These are phyloP conservation scores for Liodrosophila aerea DNA, from an alignment of 2,888 invertebrate genomes.

Conservation along the genomic window DNA sequence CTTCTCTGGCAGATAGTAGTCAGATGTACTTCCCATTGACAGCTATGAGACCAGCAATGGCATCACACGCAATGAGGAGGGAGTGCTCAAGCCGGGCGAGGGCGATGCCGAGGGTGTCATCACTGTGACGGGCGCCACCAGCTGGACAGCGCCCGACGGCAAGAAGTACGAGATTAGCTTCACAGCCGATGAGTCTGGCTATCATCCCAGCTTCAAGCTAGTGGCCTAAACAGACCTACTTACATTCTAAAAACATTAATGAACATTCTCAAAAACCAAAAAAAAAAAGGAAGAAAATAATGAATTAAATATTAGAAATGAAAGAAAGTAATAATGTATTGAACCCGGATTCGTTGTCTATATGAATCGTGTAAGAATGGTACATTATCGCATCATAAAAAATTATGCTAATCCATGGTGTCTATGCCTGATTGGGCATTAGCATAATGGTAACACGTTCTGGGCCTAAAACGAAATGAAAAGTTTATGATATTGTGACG, in stretches of 20 bases:
- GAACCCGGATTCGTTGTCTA: conserved; percentile 17
- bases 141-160: conserved; percentile 85
- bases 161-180: conserved; percentile 82
- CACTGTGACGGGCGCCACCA: conserved; percentile 85
- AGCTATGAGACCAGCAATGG: conserved; percentile 84
- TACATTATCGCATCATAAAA: not conserved
- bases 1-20: no score
- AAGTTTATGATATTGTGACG: conserved; percentile 58
- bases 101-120: conserved; percentile 83
- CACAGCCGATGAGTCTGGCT: conserved; percentile 84
- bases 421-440: not conserved
- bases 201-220: conserved; percentile 82
- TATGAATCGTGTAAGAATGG: not conserved
- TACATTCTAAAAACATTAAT: not conserved
- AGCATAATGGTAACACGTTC: conserved; percentile 46
- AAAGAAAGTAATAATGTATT: conserved; percentile 18
- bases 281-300: conserved; percentile 8
- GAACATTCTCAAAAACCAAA: conserved; percentile 31
- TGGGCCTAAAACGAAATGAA: conserved; percentile 60
- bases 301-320: conserved; percentile 1
- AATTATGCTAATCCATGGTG: conserved; percentile 16
- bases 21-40: not conserved
- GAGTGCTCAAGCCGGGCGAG: conserved; percentile 80
- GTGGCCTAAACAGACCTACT: conserved; percentile 48
- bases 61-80: conserved; percentile 81